A percentile compares a stretch with the other conserved stretches of the same genome.
Evolutionary conservation across 2,797 vertebrate species (phyloP).

Genomic region (Periophthalmus magnuspinnatus): DNA sequence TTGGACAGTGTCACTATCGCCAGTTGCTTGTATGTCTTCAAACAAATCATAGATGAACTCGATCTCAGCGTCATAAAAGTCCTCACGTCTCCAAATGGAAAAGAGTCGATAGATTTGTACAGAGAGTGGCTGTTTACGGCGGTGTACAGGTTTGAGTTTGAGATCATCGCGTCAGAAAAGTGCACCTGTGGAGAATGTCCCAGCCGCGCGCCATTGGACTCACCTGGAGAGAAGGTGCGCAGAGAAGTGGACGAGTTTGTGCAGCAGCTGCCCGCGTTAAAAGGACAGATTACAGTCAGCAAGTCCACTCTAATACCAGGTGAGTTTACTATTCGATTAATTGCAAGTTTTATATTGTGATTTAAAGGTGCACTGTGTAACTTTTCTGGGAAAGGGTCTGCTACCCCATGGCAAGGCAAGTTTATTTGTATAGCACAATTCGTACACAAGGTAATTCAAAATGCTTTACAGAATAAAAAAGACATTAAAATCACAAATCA

Average conservation of each 20-base stretch:
- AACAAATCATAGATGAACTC: constrained; percentile 81
- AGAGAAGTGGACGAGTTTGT: constrained; percentile 78
- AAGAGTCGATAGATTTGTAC: constrained; percentile 70
- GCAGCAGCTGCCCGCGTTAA: constrained; percentile 79
- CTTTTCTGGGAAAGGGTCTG: background rate
- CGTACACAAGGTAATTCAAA: no score
- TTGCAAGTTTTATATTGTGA: background rate
- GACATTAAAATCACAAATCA: no score
- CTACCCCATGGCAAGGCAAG: no score
- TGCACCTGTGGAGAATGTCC: constrained; percentile 28
- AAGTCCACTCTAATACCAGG: constrained; percentile 87
- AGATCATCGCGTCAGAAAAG: constrained; percentile 34
- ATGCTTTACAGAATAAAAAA: no score
- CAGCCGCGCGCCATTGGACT: constrained; percentile 1
- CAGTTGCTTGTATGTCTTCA: constrained; percentile 80
- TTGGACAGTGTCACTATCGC: constrained; percentile 66
- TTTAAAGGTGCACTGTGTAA: background rate
- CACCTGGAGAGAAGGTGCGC: constrained; percentile 40
- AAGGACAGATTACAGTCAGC: constrained; percentile 77
- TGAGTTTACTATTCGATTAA: constrained; percentile 47
- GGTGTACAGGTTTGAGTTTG: constrained; percentile 82
- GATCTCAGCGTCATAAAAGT: constrained; percentile 73
- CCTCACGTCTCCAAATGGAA: constrained; percentile 73
- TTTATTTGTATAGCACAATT: no score
- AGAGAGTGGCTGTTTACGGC: constrained; percentile 83